Base-by-base conservation (phyloP, 2,888 invertebrate genomes). In the Therioaphis trifolii region DNA sequence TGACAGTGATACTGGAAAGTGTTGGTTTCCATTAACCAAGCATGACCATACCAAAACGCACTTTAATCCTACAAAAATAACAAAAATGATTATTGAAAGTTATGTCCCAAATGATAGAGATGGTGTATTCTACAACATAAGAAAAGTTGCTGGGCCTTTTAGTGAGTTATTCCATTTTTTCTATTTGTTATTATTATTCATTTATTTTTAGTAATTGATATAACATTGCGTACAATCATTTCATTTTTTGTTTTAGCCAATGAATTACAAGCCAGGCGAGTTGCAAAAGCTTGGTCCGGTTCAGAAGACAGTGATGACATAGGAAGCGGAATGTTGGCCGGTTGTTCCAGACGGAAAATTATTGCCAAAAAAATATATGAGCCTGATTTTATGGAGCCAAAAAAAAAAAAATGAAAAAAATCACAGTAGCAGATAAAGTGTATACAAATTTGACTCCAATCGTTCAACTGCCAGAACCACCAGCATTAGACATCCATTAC, bases 401-500 rank as follows among this genome's bases (percentile, higher is more conserved):
- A 29, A 63, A 63, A 43, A 43, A 43, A 15, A 63, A 63, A 63
- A 29, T 35, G 0, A 12, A 58, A 58, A 58, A 58, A 58, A 58
- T 2, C n/a, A 61, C 27, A 61, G 1, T 15, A 61, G 61, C 24
- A 5, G 27, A 61, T 61, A 61, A 27, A 61, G 61, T 61, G 15
- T 61, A 61, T 61, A 61, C 61, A 61, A 61, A 61, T 61, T 61
- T 61, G 15, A 61, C 15, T 61, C 27, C 61, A 61, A 5, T 61
- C 61, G 2, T 27, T 61, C 61, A 61, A 61, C 27, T 61, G 15
- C 27, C 24, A 61, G 15, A 61, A 61, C 27, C 61, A 61, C 58
- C 58, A 1, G 4, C 14, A 61, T 61, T 27, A 12, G 58, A 11
- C 14, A 61, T 61, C 61, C 27, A 61, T 1, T 61, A 61, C 15